Evolutionary conservation across 2,113 vertebrate genomes (phyloP), one percentile per base, ranked within the genome.

Genomic region (Odontesthes bonariensis): DNA sequence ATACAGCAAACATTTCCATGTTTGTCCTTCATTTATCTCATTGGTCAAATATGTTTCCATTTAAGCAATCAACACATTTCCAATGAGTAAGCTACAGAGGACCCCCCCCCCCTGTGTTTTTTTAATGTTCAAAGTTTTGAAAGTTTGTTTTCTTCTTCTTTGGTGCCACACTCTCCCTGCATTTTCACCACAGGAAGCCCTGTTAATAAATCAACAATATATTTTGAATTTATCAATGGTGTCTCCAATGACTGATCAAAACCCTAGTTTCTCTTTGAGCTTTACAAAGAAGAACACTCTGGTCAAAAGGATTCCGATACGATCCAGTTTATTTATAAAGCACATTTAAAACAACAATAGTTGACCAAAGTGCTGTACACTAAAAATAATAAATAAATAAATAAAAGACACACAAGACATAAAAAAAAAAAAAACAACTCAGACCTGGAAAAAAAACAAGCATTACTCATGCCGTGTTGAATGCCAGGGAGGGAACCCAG

Each of bases 231-330:
- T 72, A 51, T 44, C 54, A 72, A 60, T 23, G 16, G 52, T 55
- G 46, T 66, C 22, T 62, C 44, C 73, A 57, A 64, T 62, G 31
- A 68, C 17, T 64, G 77, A 70, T 64, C 62, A 64, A 51, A 64
- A 17, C 27, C n/a, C 1, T 16, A 31, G 16, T 58, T 61, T 69
- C 40, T 57, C 68, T 73, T 47, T 53, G 17, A 66, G 66, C 54
- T 44, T 70, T 27, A 49, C 46, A 54, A 33, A 51, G 33, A 40
- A 14, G 42, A 13, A n/a, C 8, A 31, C 56, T 52, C 47, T 32
- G n/a, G n/a, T n/a, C n/a, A n/a, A n/a, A n/a, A n/a, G n/a, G n/a
- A n/a, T n/a, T n/a, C n/a, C n/a, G n/a, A n/a, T n/a, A n/a, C n/a
- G n/a, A n/a, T n/a, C n/a, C n/a, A n/a, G n/a, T n/a, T n/a, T 71